Percentiles rank a stretch among this genome's conserved stretches.
phyloP scores from a whole-genome alignment of 2,888 invertebrate genomes.

The Macaria liturata region DNA sequence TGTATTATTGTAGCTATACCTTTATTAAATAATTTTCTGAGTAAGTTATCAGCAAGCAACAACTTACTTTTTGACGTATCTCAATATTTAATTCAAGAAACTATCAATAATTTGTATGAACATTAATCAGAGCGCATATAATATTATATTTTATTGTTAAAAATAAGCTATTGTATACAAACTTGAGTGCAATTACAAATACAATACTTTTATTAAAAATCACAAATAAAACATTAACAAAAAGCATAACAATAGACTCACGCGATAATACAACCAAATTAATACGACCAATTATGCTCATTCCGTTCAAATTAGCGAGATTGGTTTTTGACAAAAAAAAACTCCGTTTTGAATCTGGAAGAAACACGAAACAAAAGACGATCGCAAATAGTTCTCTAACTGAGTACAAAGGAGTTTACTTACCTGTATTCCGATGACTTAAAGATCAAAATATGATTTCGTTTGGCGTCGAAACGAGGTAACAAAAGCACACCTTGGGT shows the following conservation, averaged over 20 bases:
- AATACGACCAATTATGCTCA: slow-evolving; percentile 22
- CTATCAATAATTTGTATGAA: no score
- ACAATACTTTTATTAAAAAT: no score
- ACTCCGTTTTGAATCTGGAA: slow-evolving; percentile 7
- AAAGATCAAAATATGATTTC: slow-evolving; percentile 13
- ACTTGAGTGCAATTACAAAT: no score
- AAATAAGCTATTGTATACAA: no score
- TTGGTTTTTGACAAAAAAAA: slow-evolving; percentile 26
- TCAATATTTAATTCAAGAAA: no score
- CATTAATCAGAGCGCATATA: no score
- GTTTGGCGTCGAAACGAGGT: slow-evolving; percentile 47
- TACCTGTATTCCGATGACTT: slow-evolving; percentile 12
- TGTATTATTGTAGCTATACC: no score
- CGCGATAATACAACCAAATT: slow-evolving; percentile 12
- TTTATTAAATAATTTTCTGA: no score
- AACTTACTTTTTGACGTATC: no score
- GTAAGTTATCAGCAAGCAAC: no score
- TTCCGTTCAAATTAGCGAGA: slow-evolving; percentile 34
- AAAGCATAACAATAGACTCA: slow-evolving; percentile 5
- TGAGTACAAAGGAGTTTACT: slow-evolving; percentile 3
- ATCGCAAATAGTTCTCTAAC: not conserved
- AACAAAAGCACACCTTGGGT: slow-evolving; percentile 62
- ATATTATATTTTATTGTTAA: no score
- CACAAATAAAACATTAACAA: slow-evolving; percentile 1
- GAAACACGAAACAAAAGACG: slow-evolving; percentile 9